These are phyloP conservation scores for Acropora tenuis DNA, from an alignment of 64 coral and sea anemone genomes.

Conservation along the genomic window DNA sequence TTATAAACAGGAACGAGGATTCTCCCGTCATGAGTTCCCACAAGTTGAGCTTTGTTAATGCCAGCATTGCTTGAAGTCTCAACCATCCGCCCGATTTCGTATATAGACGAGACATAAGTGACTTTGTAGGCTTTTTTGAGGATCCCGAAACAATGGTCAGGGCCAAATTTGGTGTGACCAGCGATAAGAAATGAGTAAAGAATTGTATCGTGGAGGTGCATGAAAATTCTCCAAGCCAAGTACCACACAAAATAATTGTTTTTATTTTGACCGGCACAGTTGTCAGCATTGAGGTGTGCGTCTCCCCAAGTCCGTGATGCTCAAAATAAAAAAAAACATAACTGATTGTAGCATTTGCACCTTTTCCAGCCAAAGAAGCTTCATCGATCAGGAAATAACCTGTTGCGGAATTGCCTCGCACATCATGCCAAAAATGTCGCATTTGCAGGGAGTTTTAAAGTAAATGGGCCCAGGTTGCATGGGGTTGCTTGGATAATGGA, in stretches of 20 bases:
- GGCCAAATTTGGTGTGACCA: background rate
- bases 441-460: background rate
- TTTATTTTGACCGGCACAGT: background rate
- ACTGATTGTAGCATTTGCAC: background rate
- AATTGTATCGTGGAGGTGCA: background rate
- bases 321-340: background rate
- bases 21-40: background rate
- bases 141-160: background rate
- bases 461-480: conserved; percentile 1
- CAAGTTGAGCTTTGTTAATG: background rate
- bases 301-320: background rate
- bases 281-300: background rate
- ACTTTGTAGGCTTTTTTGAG: conserved; percentile 9
- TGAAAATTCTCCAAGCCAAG: conserved; percentile 1
- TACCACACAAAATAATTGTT: conserved; percentile 2
- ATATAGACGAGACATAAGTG: background rate
- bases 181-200: background rate
- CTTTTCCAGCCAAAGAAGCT: conserved; percentile 2
- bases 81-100: background rate
- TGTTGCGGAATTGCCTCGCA: background rate
- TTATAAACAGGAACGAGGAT: background rate
- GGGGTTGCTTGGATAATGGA: conserved; percentile 1
- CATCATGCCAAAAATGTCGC: background rate
- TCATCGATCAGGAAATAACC: background rate
- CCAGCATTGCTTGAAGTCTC: background rate